Evolutionary conservation across 2,113 vertebrate species (phyloP).

Genomic region (Psilopsiagon aurifrons): DNA sequence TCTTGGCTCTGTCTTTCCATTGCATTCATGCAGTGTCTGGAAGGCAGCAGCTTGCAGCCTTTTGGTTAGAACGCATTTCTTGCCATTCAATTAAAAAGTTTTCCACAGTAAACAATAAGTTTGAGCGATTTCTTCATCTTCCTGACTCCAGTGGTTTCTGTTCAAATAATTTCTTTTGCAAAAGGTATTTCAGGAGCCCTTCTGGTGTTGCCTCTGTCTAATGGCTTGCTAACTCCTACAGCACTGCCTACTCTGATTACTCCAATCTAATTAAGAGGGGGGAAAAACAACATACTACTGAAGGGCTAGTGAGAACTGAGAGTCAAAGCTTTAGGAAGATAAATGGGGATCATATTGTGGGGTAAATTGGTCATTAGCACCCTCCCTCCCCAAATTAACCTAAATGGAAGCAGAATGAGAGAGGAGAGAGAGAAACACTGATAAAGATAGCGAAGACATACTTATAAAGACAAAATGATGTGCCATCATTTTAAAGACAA

Average conservation of each 20-base stretch:
- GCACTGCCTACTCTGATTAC: constrained; percentile 51
- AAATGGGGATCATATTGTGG: background rate
- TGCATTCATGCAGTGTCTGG: rapidly evolving
- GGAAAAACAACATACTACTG: background rate
- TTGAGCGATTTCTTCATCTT: background rate
- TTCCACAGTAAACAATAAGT: background rate
- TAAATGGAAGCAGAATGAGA: constrained; percentile 18
- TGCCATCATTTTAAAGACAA: constrained; percentile 11
- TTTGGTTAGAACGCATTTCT: background rate
- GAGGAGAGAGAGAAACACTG: background rate
- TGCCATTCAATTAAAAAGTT: background rate
- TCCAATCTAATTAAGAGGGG: constrained; percentile 23
- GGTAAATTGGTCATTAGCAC: background rate
- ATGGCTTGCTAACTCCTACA: constrained; percentile 41
- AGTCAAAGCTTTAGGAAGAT: background rate
- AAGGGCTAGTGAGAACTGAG: background rate
- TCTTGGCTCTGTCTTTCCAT: background rate
- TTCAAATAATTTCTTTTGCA: background rate
- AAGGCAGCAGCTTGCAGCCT: background rate
- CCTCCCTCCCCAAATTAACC: background rate
- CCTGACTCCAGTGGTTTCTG: background rate
- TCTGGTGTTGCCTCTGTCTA: constrained; percentile 31
- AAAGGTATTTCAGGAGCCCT: constrained; percentile 22
- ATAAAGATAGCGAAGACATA: constrained; percentile 26
- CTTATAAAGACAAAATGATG: constrained; percentile 26